These are phyloP conservation scores for Saimiri boliviensis DNA, from an alignment of 2,113 vertebrate genomes.

Conservation along the genomic window DNA sequence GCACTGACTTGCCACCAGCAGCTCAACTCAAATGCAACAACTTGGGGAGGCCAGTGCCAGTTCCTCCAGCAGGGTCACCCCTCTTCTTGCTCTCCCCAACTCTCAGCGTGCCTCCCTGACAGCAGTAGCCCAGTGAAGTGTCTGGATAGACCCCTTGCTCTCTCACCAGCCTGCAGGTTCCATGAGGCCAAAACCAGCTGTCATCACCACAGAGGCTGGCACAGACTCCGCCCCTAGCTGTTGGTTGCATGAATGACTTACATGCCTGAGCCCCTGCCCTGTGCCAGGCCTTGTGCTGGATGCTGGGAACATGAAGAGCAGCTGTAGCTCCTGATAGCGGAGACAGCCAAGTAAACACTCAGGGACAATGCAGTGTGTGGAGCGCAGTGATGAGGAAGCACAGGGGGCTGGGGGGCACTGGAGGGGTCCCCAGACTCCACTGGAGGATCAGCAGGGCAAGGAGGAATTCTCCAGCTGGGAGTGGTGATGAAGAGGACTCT, in stretches of 20 bases:
- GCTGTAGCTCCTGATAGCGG: not conserved
- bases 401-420: rapidly evolving
- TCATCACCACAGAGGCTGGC: not conserved
- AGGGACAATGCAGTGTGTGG: not conserved
- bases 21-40: not conserved
- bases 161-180: not conserved
- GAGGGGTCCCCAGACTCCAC: rapidly evolving
- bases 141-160: not conserved
- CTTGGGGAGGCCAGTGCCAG: not conserved
- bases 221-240: not conserved
- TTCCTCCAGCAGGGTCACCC: not conserved
- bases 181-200: not conserved
- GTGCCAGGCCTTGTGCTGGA: not conserved
- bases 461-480: not conserved
- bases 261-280: not conserved
- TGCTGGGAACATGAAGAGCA: not conserved
- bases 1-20: not conserved
- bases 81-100: not conserved
- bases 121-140: not conserved
- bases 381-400: not conserved
- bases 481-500: not conserved
- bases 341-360: not conserved
- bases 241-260: not conserved
- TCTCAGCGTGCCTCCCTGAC: rapidly evolving
- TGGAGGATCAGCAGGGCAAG: not conserved